Base-by-base conservation (phyloP, 2,888 invertebrate species). In the Cetonia aurata region DNA sequence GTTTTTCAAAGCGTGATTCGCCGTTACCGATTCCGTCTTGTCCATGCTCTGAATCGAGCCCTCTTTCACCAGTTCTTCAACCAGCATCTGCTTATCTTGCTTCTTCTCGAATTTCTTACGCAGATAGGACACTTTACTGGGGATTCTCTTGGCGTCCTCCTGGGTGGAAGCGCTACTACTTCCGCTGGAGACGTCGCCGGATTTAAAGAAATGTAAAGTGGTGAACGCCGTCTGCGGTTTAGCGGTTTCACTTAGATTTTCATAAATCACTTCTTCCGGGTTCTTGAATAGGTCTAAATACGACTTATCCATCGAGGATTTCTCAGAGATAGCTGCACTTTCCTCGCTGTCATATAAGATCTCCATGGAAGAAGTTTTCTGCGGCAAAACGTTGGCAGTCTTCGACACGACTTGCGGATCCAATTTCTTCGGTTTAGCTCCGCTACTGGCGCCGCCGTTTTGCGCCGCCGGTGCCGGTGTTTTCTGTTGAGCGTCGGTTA, bases 361-460 rank as follows among this genome's bases (percentile, higher is more conserved):
- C 44, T 72, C 72, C 73, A 71, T 72, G 9, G 72, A 72, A 8
- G 69, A 72, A 3, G 71, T 66, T 44, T 66, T 71, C 25, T 15
- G 19, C 8, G 33, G 46, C 6, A 65, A 41, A 15, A n/a, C 15
- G 17, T 52, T 52, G 17, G 17, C 19, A 6, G 50, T 31, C 12
- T 71, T 59, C 31, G 52, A 31, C 17, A 25, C 15, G 10, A n/a
- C 33, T 19, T 50, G 41, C 13, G 41, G 25, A 4, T 65, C 46
- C 0, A 8, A 1, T 19, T 65, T 65, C 62, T 60, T 60, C 3
- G 62, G 62, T 66, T 53, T 55, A 8, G 48, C n/a, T 6, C 41
- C 55, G 33, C 57, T 62, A 56, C 53, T 77, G 86, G 86, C 86
- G 33, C 37, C 48, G 15, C 85, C 87, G 15, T 42, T 37, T 57